These are phyloP conservation scores for Forbesichthys papilliferus DNA, from an alignment of 2,113 vertebrate species.

Conservation along the genomic window DNA sequence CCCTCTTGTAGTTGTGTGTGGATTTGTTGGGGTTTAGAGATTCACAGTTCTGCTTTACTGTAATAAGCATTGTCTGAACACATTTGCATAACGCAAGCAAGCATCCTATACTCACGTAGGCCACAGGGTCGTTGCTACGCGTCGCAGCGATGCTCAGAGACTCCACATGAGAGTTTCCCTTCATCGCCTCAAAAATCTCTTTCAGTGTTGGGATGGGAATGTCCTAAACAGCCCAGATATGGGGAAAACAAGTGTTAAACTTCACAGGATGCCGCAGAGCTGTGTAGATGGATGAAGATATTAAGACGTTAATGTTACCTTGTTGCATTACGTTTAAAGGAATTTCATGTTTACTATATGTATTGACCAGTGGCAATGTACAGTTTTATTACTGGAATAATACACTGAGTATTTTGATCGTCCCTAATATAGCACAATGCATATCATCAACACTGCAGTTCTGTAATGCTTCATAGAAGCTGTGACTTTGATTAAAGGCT, in stretches of 20 bases:
- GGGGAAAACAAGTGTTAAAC: background rate
- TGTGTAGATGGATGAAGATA: background rate
- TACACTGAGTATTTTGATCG: background rate
- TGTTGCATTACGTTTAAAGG: too few relatives aligned
- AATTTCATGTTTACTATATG: too few relatives aligned
- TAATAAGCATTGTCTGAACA: background rate
- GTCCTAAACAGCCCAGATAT: constrained; percentile 74
- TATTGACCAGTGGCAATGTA: background rate
- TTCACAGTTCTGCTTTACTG: too few relatives aligned
- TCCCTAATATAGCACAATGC: too few relatives aligned
- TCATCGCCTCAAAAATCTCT: constrained; percentile 88
- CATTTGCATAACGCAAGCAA: background rate
- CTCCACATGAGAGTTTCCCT: constrained; percentile 85
- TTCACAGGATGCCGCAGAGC: too few relatives aligned
- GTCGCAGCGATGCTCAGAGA: constrained; percentile 90
- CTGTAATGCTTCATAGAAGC: background rate
- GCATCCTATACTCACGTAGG: constrained; percentile 78
- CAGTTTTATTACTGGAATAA: background rate
- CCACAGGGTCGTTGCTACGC: constrained; percentile 91
- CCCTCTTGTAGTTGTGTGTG: too few relatives aligned
- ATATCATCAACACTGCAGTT: background rate
- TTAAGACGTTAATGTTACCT: background rate
- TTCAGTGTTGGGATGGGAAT: constrained; percentile 87
- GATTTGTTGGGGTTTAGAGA: too few relatives aligned
- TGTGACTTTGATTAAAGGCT: background rate